phyloP scores from a whole-genome alignment of 2,797 vertebrate species.

The Xerus rutilus region DNA sequence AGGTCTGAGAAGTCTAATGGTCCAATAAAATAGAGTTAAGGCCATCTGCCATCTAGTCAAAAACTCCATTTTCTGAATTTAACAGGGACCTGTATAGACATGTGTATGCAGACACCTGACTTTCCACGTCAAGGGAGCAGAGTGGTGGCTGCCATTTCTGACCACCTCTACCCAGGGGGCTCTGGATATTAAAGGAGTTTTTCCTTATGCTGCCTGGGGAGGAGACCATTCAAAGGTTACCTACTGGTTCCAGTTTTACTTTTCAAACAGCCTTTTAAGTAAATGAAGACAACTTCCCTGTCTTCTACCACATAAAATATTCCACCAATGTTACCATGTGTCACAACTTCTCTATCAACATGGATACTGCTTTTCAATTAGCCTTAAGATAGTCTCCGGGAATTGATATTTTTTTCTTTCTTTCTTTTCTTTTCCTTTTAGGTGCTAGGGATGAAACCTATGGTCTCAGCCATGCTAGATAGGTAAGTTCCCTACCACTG shows the following conservation, averaged over 20 bases:
- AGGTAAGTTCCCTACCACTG: too few relatives aligned
- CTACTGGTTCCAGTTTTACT: not conserved
- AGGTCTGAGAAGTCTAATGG: not conserved
- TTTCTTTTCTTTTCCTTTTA: too few relatives aligned
- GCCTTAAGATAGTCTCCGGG: not conserved
- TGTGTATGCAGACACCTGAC: rapidly evolving
- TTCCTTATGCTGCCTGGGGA: not conserved
- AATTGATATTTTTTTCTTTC: not conserved
- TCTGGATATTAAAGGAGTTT: rapidly evolving
- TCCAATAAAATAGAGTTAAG: not conserved
- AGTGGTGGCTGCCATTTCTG: not conserved
- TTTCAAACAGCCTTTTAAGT: not conserved
- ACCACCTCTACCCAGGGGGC: rapidly evolving
- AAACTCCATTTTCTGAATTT: not conserved
- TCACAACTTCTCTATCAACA: not conserved
- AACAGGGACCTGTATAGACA: not conserved
- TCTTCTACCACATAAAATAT: not conserved
- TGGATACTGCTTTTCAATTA: not conserved
- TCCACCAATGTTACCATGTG: not conserved
- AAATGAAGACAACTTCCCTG: not conserved
- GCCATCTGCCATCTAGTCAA: not conserved
- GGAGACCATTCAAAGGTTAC: not conserved
- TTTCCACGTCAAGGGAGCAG: not conserved
- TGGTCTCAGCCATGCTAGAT: too few relatives aligned
- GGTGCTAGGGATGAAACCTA: not conserved